Evolutionary conservation across 2,888 invertebrate species (phyloP).

Genomic region (Matsumyia berberina): DNA sequence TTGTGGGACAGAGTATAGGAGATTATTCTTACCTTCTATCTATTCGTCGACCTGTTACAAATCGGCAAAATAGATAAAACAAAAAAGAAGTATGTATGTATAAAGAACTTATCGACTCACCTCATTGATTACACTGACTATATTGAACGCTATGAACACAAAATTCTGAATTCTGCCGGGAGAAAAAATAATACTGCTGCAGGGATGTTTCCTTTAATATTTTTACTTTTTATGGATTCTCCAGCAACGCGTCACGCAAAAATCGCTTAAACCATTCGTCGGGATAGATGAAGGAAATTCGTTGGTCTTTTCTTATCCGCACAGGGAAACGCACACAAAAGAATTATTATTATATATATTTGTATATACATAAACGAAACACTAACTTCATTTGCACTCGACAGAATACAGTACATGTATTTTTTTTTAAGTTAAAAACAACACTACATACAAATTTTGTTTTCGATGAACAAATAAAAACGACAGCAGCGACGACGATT

Average conservation of each 20-base stretch:
- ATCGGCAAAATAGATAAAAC: neutral
- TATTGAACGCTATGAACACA: constrained; percentile 25
- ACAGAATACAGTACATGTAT: constrained; percentile 17
- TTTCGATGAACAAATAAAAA: constrained; percentile 2
- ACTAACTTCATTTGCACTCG: constrained; percentile 17
- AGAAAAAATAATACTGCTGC: constrained; percentile 11
- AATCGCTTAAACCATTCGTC: constrained; percentile 18
- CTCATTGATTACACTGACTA: constrained; percentile 60
- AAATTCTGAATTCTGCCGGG: neutral
- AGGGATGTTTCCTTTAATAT: constrained; percentile 15
- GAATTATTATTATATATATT: constrained; percentile 26
- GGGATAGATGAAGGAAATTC: constrained; percentile 9
- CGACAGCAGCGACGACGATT: constrained; percentile 38
- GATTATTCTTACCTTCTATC: too few relatives aligned
- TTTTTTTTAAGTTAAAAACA: constrained; percentile 23
- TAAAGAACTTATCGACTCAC: constrained; percentile 31
- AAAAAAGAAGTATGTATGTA: constrained; percentile 11
- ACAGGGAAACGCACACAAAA: constrained; percentile 21
- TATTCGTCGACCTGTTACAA: too few relatives aligned
- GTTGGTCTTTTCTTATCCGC: constrained; percentile 6
- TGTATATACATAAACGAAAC: constrained; percentile 8
- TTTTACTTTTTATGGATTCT: constrained; percentile 13
- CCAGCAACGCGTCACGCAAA: constrained; percentile 40
- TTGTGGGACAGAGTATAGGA: too few relatives aligned
- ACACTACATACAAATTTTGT: constrained; percentile 30